phyloP scores from a whole-genome alignment of 2,113 vertebrate genomes.

The Opisthocomus hoazin region DNA sequence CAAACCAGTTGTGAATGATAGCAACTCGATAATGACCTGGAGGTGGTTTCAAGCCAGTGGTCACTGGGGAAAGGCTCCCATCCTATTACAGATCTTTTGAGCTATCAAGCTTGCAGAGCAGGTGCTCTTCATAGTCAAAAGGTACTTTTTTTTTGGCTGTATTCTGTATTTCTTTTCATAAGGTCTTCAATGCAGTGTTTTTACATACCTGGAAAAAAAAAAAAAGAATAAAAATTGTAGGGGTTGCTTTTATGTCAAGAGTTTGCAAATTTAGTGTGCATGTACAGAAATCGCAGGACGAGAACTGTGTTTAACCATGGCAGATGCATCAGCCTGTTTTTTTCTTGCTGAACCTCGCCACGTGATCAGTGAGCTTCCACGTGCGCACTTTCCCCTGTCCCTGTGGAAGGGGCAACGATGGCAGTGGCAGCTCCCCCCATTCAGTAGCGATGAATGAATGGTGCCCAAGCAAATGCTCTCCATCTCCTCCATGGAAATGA shows the following conservation, averaged over 20 bases:
- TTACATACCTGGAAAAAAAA: rapidly evolving
- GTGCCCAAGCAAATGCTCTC: not conserved
- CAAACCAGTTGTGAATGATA: conserved; percentile 23
- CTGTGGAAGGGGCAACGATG: not conserved
- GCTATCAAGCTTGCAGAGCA: not conserved
- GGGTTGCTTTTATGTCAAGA: not conserved
- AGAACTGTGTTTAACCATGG: not conserved
- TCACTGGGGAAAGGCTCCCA: not conserved
- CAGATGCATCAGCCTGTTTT: not conserved
- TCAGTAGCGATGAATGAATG: not conserved
- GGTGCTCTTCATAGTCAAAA: not conserved
- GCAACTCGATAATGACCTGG: conserved; percentile 34
- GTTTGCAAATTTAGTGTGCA: not conserved
- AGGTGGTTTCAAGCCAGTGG: conserved; percentile 31
- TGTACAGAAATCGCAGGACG: not conserved
- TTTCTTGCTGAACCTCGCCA: not conserved
- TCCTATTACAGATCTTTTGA: not conserved
- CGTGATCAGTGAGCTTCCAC: not conserved
- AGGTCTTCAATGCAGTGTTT: not conserved
- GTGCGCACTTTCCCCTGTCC: not conserved
- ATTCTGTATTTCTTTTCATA: not conserved
- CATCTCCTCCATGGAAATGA: not conserved
- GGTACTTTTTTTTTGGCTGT: not conserved
- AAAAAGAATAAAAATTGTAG: not conserved
- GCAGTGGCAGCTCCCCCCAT: not conserved